Evolutionary conservation across 2,797 vertebrate genomes (phyloP).

Genomic region (Carduelis carduelis): DNA sequence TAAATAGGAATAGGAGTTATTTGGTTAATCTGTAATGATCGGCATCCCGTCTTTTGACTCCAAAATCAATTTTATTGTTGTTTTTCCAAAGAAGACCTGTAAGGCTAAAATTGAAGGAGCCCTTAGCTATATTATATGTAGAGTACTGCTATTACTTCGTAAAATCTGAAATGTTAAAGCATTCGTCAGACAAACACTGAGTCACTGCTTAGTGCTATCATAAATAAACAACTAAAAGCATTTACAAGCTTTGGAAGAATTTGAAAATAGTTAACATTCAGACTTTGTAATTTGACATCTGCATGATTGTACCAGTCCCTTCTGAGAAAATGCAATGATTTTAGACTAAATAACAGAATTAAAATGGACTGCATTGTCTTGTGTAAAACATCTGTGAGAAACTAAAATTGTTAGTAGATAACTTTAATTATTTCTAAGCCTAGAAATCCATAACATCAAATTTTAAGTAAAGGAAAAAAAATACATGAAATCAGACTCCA

Average conservation of each 20-base stretch:
- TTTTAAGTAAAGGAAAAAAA: not conserved
- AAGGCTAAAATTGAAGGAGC: not conserved
- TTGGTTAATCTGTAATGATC: not conserved
- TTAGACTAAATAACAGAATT: not conserved
- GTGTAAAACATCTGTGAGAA: not conserved
- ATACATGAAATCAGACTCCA: not conserved
- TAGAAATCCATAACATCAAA: not conserved
- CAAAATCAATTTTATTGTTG: not conserved
- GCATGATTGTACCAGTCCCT: not conserved
- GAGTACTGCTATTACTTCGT: not conserved
- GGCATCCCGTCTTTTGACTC: not conserved
- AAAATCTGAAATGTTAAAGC: not conserved
- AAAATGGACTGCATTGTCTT: not conserved
- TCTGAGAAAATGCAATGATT: not conserved
- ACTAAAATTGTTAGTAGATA: not conserved
- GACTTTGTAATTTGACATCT: not conserved
- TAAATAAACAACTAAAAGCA: conserved; percentile 2
- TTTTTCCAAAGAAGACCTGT: not conserved
- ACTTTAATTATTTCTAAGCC: not conserved
- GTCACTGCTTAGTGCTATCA: not conserved
- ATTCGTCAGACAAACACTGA: not conserved
- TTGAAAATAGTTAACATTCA: not conserved
- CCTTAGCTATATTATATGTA: not conserved
- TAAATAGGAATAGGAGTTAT: not conserved
- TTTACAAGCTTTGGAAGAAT: not conserved